Base-by-base conservation (phyloP, 2,113 vertebrate genomes). In the Nyctereutes procyonoides region DNA sequence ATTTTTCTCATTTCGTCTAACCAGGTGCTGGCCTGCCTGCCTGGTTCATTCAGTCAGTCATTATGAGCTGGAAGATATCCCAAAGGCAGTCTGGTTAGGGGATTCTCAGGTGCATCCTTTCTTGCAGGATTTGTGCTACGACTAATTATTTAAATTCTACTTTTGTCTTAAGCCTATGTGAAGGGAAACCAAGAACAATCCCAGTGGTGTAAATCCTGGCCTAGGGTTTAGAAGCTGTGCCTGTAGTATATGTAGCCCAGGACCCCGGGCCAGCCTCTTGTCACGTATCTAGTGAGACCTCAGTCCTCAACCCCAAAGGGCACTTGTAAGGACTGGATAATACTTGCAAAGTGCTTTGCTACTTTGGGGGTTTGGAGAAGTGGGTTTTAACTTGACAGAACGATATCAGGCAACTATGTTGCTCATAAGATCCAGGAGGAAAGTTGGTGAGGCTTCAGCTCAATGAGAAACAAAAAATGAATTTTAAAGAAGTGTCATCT, bases 91-190 rank as follows among this genome's bases (percentile, higher is more conserved):
- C 55, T 56, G 43, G 14, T 14, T 38, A 43, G 35, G 63, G 73
- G 53, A 32, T 11, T 51, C 7, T 55, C 77, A 55, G 28, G 15
- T 62, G 12, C 20, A 38, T 4, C 58, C 26, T 63, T 65, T 53
- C 38, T 88, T 51, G 69, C 1, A 60, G 20, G 60, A 81, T 60
- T 32, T 77, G 14, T 17, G 20, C 1, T 20, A 53, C 56, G 53
- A 82, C 43, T 90, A 32, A 77, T 91, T 65, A 80, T 67, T 77
- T 48, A 30, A 60, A n/a, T 71, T 60, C 19, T 67, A 20, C 43
- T 85, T 88, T 89, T 77, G 35, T 83, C 79, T 92, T 38, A 90
- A 81, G 55, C 11, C 12, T 88, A 77, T 60, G 82, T 82, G 55
- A 88, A 92, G 43, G 82, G 14, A 81, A 92, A 84, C 14, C 76